Evolutionary conservation across 2,888 invertebrate genomes (phyloP).

Genomic region (Ditula angustiorana): DNA sequence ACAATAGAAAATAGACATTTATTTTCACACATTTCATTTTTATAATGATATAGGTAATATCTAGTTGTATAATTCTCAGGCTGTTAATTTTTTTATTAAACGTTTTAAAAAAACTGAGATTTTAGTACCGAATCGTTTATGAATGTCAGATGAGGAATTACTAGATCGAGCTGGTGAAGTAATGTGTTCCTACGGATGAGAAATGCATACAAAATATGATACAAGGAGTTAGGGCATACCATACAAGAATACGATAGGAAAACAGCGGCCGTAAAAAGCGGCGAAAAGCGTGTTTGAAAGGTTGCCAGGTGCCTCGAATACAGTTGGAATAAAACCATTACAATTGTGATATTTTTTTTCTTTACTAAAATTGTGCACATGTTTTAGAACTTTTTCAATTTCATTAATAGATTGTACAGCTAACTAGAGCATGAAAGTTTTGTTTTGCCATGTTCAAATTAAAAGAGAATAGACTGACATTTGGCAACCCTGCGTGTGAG

Average conservation of each 20-base stretch:
- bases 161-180: background rate
- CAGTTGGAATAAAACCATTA: background rate
- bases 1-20: background rate
- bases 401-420: too few relatives aligned
- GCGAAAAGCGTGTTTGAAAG: slow-evolving; percentile 56
- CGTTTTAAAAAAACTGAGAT: background rate
- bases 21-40: background rate
- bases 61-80: background rate
- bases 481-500: slow-evolving; percentile 33
- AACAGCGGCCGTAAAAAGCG: slow-evolving; percentile 56
- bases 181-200: slow-evolving; percentile 33
- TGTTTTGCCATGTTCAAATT: too few relatives aligned
- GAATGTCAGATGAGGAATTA: slow-evolving; percentile 14
- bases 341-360: too few relatives aligned
- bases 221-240: slow-evolving; percentile 47
- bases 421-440: too few relatives aligned
- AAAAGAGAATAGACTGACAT: slow-evolving; percentile 3
- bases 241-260: slow-evolving; percentile 55
- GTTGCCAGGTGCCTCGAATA: slow-evolving; percentile 23
- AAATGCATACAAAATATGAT: slow-evolving; percentile 38
- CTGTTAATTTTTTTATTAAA: background rate
- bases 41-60: background rate
- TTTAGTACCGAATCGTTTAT: background rate
- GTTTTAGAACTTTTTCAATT: too few relatives aligned
- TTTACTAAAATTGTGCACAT: too few relatives aligned